Conservation (phyloP, 2,113 vertebrate species). For the Brienomyrus longianalis region DNA sequence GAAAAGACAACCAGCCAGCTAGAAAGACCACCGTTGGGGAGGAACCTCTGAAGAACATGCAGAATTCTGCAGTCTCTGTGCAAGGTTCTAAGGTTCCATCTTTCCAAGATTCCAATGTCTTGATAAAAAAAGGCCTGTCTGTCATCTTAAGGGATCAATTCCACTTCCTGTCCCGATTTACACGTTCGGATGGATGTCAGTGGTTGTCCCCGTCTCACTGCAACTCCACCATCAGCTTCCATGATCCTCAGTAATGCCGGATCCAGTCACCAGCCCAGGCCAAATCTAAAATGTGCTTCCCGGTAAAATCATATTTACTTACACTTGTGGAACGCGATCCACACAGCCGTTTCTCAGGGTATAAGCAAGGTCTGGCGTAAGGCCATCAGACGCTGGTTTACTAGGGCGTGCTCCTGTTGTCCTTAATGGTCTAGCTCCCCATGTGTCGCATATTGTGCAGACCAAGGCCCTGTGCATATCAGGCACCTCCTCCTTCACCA, state of each 20-base stretch:
- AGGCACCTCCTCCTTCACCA: neutral
- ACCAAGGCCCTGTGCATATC: neutral
- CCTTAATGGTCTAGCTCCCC: neutral
- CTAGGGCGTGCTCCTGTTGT: neutral
- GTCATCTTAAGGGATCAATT: neutral
- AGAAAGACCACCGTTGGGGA: neutral
- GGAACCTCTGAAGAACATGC: neutral
- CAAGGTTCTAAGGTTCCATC: neutral
- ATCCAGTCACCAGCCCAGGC: neutral
- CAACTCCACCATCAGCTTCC: constrained; percentile 28
- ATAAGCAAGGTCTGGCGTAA: neutral
- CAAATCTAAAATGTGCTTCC: neutral
- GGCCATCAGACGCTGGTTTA: neutral
- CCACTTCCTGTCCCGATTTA: neutral
- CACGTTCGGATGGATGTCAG: neutral
- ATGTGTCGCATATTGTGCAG: neutral
- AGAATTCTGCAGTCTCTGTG: neutral
- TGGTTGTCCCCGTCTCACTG: constrained; percentile 29
- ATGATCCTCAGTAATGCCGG: neutral
- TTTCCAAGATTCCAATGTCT: neutral
- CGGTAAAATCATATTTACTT: neutral
- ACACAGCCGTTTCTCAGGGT: neutral
- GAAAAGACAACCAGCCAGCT: neutral
- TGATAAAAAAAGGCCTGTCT: neutral
- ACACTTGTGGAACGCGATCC: neutral